A percentile compares a stretch with the other conserved stretches of the same genome.
phyloP scores from a whole-genome alignment of 2,888 invertebrate genomes.

The Cosmopolites sordidus region DNA sequence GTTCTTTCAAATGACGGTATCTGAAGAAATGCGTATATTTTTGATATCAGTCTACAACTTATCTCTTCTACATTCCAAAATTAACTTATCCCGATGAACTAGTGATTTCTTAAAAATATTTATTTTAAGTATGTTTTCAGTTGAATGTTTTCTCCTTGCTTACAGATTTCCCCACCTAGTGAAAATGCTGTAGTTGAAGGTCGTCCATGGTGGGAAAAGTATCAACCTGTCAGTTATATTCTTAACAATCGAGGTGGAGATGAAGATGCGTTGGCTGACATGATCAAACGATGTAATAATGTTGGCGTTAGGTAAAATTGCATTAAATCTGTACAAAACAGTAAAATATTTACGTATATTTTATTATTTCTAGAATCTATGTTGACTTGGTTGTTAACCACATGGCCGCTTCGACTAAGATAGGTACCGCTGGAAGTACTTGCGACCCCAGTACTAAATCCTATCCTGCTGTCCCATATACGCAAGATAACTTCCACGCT shows the following conservation, averaged over 20 bases:
- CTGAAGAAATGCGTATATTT: no score
- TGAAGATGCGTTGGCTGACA: conserved; percentile 65
- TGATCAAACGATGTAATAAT: conserved; percentile 75
- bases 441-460: conserved; percentile 48
- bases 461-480: conserved; percentile 62
- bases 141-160: no score
- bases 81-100: no score
- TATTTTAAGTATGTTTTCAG: no score
- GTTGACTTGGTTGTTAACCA: conserved; percentile 74
- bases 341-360: neutral
- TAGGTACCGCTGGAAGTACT: conserved; percentile 58
- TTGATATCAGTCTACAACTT: no score
- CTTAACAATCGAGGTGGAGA: conserved; percentile 73
- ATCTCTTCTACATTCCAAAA: no score
- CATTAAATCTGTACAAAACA: neutral
- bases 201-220: conserved; percentile 85
- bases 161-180: conserved; percentile 71
- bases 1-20: no score
- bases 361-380: conserved; percentile 54
- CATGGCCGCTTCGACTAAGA: conserved; percentile 59
- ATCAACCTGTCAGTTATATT: conserved; percentile 81
- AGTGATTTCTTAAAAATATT: no score
- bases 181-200: conserved; percentile 59
- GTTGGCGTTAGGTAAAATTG: conserved; percentile 63
- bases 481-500: conserved; percentile 63